A percentile compares a stretch with the other conserved stretches of the same genome.
Evolutionary conservation across 1,140 invertebrate species (phyloP).

Genomic region (Drosophila subpulchrella): DNA sequence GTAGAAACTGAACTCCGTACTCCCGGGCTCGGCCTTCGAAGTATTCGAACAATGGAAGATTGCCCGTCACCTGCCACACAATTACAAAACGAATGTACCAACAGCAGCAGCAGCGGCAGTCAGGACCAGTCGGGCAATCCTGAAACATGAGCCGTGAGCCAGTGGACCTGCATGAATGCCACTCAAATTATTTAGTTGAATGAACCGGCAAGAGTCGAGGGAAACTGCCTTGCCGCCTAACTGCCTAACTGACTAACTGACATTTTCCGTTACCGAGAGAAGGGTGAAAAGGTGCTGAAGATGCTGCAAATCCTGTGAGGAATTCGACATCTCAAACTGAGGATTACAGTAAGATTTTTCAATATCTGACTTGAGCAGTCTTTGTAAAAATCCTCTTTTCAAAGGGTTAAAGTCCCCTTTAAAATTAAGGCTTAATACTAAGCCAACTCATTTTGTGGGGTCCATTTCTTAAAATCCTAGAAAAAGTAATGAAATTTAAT

Average conservation of each 20-base stretch:
- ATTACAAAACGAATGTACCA: slow-evolving; percentile 80
- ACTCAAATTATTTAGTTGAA: slow-evolving; percentile 84
- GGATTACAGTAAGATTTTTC: neutral
- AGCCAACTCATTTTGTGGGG: no score
- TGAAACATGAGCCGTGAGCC: slow-evolving; percentile 74
- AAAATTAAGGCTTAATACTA: neutral
- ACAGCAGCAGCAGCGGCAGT: slow-evolving; percentile 21
- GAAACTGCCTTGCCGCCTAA: slow-evolving; percentile 18
- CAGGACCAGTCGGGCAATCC: slow-evolving; percentile 36
- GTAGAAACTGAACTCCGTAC: slow-evolving; percentile 43
- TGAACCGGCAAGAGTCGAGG: slow-evolving; percentile 82
- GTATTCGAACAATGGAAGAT: slow-evolving; percentile 72
- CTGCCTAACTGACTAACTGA: slow-evolving; percentile 56
- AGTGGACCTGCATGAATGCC: slow-evolving; percentile 82
- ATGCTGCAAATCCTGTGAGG: slow-evolving; percentile 27
- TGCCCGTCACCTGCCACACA: slow-evolving; percentile 84
- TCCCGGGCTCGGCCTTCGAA: slow-evolving; percentile 13
- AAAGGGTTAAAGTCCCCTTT: neutral
- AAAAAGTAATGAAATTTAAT: no score
- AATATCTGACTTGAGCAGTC: neutral
- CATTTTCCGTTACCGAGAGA: slow-evolving; percentile 71
- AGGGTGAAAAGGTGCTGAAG: slow-evolving; percentile 53
- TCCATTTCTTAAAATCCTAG: no score
- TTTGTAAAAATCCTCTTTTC: neutral
- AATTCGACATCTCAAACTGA: slow-evolving; percentile 15